phyloP scores from a whole-genome alignment of 2,797 vertebrate species.

The Ceyx erithaca region DNA sequence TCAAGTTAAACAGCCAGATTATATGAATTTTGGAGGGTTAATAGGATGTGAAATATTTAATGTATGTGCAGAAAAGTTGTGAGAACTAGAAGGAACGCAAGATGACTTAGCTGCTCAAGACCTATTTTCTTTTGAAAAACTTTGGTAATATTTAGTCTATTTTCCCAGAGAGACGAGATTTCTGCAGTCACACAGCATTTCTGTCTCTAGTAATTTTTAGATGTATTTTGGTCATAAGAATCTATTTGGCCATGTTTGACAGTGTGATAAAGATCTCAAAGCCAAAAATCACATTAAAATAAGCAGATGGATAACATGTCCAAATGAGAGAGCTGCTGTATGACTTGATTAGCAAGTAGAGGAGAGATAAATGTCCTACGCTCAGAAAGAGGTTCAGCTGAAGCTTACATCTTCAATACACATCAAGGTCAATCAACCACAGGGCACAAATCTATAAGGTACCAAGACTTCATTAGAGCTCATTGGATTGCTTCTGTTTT shows the following conservation, averaged over 20 bases:
- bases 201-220: neutral
- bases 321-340: neutral
- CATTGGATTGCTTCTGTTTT: neutral
- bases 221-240: neutral
- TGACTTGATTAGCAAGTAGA: neutral
- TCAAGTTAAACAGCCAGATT: neutral
- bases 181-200: neutral
- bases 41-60: neutral
- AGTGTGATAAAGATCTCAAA: neutral
- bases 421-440: neutral
- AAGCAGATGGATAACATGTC: neutral
- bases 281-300: neutral
- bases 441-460: neutral
- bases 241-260: neutral
- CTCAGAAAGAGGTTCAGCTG: fast-evolving
- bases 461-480: neutral
- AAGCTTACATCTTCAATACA: neutral
- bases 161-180: neutral
- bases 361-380: neutral
- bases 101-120: neutral
- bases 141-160: neutral
- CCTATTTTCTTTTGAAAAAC: neutral
- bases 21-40: neutral
- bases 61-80: neutral
- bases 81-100: neutral